Evolutionary conservation across 2,888 invertebrate genomes (phyloP).

Genomic region (Drymonia ruficornis): DNA sequence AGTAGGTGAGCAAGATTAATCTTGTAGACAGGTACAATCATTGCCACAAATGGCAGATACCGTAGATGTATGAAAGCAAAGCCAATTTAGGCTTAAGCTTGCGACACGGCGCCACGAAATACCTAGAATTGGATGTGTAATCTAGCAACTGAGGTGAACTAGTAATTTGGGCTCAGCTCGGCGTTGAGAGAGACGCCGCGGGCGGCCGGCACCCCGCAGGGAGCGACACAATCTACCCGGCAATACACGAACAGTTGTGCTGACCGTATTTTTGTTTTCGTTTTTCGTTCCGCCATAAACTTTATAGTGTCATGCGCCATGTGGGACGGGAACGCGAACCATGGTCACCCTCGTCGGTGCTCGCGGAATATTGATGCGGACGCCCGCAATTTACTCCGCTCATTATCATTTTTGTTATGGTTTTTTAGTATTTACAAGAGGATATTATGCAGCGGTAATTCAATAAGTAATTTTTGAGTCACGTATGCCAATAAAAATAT

Average conservation of each 20-base stretch:
- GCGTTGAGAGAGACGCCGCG: constrained; percentile 65
- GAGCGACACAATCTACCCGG: constrained; percentile 61
- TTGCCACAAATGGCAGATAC: constrained; percentile 25
- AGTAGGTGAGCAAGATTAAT: constrained; percentile 31
- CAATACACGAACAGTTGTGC: constrained; percentile 69
- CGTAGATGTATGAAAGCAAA: constrained; percentile 16
- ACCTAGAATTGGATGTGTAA: constrained; percentile 50
- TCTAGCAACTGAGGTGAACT: constrained; percentile 53
- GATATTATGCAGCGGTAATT: constrained; percentile 26
- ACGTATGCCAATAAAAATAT: constrained; percentile 38
- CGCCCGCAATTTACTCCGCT: constrained; percentile 42
- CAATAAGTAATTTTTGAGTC: constrained; percentile 30
- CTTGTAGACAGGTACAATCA: constrained; percentile 28
- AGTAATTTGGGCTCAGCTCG: constrained; percentile 63
- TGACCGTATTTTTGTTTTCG: constrained; percentile 60
- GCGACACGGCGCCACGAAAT: constrained; percentile 32
- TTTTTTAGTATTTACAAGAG: constrained; percentile 29
- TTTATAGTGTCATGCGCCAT: constrained; percentile 70
- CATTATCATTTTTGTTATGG: constrained; percentile 26
- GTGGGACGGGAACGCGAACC: constrained; percentile 59
- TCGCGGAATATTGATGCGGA: constrained; percentile 54
- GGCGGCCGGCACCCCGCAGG: constrained; percentile 66
- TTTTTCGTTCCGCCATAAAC: constrained; percentile 67
- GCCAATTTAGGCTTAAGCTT: constrained; percentile 42
- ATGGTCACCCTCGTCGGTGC: constrained; percentile 50